Conservation (phyloP, 1,140 invertebrate genomes). For the Ips typographus region DNA sequence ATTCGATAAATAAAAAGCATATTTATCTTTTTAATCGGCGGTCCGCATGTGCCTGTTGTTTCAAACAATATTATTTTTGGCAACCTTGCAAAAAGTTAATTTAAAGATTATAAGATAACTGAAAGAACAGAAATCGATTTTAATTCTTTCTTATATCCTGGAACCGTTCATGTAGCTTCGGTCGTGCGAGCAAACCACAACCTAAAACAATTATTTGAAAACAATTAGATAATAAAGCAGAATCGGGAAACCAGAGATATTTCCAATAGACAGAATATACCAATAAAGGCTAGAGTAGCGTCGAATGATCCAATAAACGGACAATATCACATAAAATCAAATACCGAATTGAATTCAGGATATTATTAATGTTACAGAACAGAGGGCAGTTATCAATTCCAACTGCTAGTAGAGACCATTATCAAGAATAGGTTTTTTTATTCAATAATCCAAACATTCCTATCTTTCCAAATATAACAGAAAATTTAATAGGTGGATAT, state of each 20-base stretch:
- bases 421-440: too few relatives aligned
- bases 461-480: too few relatives aligned
- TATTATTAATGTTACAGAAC: slow-evolving; percentile 49
- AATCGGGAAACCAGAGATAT: slow-evolving; percentile 40
- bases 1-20: slow-evolving; percentile 32
- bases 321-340: slow-evolving; percentile 46
- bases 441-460: too few relatives aligned
- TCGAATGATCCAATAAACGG: slow-evolving; percentile 45
- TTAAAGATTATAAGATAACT: slow-evolving; percentile 37
- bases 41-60: slow-evolving; percentile 25
- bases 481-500: too few relatives aligned
- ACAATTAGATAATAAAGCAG: slow-evolving; percentile 46
- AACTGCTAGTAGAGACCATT: too few relatives aligned
- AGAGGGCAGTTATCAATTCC: neutral
- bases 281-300: slow-evolving; percentile 48
- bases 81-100: slow-evolving; percentile 34
- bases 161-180: slow-evolving; percentile 11
- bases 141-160: slow-evolving; percentile 32
- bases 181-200: slow-evolving; percentile 17
- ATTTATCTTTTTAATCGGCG: slow-evolving; percentile 29
- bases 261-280: slow-evolving; percentile 48
- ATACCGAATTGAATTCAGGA: slow-evolving; percentile 48
- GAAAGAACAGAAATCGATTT: slow-evolving; percentile 31
- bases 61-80: slow-evolving; percentile 36
- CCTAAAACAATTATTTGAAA: slow-evolving; percentile 48